Conservation (phyloP, 2,113 vertebrate genomes). For the Sander lucioperca region DNA sequence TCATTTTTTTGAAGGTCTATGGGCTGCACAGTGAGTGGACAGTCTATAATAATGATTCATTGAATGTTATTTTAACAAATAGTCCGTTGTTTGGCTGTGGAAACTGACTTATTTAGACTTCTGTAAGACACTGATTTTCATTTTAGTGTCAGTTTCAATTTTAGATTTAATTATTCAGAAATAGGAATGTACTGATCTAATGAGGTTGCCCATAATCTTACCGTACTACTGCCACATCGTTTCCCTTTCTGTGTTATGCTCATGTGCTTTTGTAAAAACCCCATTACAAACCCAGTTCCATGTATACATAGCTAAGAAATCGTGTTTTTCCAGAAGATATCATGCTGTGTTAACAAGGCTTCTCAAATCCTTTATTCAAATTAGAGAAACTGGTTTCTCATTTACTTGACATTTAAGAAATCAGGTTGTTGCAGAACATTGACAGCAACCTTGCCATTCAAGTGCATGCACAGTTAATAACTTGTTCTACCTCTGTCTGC, state of each 20-base stretch:
- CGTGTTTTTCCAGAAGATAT: neutral
- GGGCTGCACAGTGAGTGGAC: neutral
- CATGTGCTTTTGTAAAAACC: neutral
- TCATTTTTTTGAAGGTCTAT: neutral
- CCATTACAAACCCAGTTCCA: neutral
- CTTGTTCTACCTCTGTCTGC: neutral
- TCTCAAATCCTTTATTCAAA: neutral
- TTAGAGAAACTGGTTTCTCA: neutral
- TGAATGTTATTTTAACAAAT: neutral
- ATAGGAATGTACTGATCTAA: neutral
- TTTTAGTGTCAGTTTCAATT: slow-evolving; percentile 10
- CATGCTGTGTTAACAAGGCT: neutral
- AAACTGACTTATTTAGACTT: neutral
- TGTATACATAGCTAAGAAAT: neutral
- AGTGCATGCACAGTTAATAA: neutral
- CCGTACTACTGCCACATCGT: neutral
- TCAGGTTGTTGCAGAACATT: neutral
- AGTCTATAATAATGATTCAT: neutral
- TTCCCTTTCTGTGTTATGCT: neutral
- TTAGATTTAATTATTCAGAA: neutral
- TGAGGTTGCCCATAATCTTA: neutral
- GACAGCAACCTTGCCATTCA: neutral
- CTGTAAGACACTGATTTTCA: neutral
- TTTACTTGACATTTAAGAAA: neutral
- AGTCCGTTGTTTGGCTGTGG: neutral